A percentile compares a stretch with the other conserved stretches of the same genome.
phyloP scores from a whole-genome alignment of 2,797 vertebrate genomes.

The Notamacropus eugenii region DNA sequence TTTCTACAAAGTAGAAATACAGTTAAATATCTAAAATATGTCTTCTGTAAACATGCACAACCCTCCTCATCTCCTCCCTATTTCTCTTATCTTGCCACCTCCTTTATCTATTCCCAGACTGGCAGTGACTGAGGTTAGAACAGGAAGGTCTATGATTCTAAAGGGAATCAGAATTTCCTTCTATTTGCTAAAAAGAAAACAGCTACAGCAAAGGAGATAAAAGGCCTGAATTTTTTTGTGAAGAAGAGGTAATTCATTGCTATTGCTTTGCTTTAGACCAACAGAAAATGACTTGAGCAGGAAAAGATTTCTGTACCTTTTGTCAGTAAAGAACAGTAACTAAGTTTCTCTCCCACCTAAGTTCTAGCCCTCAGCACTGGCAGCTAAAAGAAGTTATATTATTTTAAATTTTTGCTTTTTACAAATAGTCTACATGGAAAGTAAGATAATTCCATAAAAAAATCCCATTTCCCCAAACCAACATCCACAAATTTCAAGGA shows the following conservation, averaged over 20 bases:
- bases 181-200: background rate
- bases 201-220: constrained; percentile 5
- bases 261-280: background rate
- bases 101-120: background rate
- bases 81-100: constrained; percentile 9
- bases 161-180: background rate
- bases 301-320: background rate
- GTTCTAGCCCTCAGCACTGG: background rate
- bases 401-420: background rate
- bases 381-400: background rate
- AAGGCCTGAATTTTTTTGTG: background rate
- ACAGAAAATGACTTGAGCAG: background rate
- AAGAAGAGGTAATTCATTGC: background rate
- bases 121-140: background rate
- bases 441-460: background rate
- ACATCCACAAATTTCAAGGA: background rate
- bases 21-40: constrained; percentile 42
- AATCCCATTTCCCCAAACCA: background rate
- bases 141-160: background rate
- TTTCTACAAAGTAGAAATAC: constrained; percentile 73
- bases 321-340: background rate
- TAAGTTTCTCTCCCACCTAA: background rate
- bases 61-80: background rate
- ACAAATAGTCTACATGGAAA: background rate
- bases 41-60: background rate